Conservation (phyloP, 2,113 vertebrate species). For the Pollimyrus isidori region DNA sequence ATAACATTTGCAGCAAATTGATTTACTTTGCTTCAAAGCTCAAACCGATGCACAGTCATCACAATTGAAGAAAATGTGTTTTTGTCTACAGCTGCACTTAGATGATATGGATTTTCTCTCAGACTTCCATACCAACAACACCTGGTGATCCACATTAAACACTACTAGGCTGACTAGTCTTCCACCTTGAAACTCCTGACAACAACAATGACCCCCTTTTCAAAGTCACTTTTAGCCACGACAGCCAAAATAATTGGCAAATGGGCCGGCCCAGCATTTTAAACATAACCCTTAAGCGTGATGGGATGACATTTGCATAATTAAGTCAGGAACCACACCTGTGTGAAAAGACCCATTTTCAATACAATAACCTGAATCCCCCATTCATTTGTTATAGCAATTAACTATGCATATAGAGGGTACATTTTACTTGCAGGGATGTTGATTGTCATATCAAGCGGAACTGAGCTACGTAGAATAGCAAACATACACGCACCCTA, state of each 20-base stretch:
- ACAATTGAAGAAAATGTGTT: not conserved
- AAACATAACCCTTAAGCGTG: conserved; percentile 4
- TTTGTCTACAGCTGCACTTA: not conserved
- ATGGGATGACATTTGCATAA: conserved; percentile 1
- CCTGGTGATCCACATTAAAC: not conserved
- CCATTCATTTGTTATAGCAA: not conserved
- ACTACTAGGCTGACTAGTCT: not conserved
- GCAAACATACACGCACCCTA: not conserved
- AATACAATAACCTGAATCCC: not conserved
- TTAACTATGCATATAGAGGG: not conserved
- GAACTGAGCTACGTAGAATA: not conserved
- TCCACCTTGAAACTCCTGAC: conserved; percentile 4
- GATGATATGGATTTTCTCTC: not conserved
- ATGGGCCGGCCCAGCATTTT: conserved; percentile 6
- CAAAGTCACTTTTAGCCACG: not conserved
- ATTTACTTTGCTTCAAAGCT: not conserved
- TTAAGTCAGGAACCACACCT: conserved; percentile 2
- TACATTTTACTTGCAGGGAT: not conserved
- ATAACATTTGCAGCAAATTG: not conserved
- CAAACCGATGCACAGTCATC: not conserved
- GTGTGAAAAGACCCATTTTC: not conserved
- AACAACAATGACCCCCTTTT: not conserved
- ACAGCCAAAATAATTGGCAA: conserved; percentile 3
- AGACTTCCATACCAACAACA: not conserved
- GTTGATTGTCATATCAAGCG: not conserved